Evolutionary conservation across 23 tunicate species (phyloP), one percentile per base, ranked within the genome.

Genomic region (Halocynthia roretzi): DNA sequence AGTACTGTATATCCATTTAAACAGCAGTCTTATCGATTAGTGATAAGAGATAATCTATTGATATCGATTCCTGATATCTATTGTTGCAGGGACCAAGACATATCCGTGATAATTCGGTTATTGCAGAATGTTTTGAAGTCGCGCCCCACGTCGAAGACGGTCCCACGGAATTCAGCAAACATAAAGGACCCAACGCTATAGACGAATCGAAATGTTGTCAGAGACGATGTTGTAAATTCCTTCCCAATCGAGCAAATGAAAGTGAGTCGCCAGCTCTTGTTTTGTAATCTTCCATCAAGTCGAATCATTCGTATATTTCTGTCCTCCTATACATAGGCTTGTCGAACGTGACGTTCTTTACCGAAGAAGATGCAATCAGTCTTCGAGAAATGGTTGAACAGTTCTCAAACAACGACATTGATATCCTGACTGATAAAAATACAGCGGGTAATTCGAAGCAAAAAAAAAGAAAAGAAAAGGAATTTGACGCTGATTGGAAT

Each of bases 91-190:
- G 77, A 7, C 22, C 67, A 6, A 62, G 84, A 53, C 83, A 88
- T 56, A 75, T 88, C 15, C 77, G 76, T 20, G 95, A 88, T 62
- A 85, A 85, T 21, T 83, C 95, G 15, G 82, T 88, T 10, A 88
- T 88, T 23, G 87, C 95, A 6, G 95, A 88, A 68, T 88, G 95
- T 70, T 83, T 77, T 68, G 95, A 88, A 61, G 82, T 88, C 22
- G 84, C 73, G 8, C 70, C 65, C 7, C 77, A 83, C 5, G 14
- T 17, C 7, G 50, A 53, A 5, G 76, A 54, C 8, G 52, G 17
- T 52, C 71, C 68, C n/a, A 22, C 74, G 12, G 58, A 31, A n/a
- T 18, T 21, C 20, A 21, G 0, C 31, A 12, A 62, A 54, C 52
- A 52, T 56, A 63, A 65, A n/a, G 83, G 20, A n/a, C 23, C 61